Percentiles rank a stretch among this genome's conserved stretches.
Evolutionary conservation across 2,113 vertebrate species (phyloP).

Genomic region (Dasyurus viverrinus): DNA sequence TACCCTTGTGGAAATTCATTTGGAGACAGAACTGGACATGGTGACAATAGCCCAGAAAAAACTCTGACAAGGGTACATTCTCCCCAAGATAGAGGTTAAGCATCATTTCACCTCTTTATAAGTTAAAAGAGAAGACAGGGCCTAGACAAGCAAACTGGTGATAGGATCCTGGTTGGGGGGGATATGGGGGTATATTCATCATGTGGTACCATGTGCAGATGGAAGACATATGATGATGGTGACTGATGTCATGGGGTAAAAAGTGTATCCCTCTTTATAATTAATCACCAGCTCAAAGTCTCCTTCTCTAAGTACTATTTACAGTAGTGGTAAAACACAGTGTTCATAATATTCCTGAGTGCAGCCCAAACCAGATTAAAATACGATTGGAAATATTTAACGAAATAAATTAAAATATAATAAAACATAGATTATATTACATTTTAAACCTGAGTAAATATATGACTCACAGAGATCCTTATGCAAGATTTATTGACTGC

Average conservation of each 20-base stretch:
- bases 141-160: neutral
- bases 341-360: neutral
- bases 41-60: neutral
- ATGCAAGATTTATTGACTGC: neutral
- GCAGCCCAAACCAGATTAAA: neutral
- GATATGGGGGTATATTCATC: neutral
- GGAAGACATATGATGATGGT: neutral
- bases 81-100: neutral
- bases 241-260: neutral
- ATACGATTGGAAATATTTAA: neutral
- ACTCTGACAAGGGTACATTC: neutral
- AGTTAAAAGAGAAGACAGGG: neutral
- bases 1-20: neutral
- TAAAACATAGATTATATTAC: neutral
- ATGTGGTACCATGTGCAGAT: neutral
- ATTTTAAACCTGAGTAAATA: neutral
- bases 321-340: neutral
- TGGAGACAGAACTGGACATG: neutral
- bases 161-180: neutral
- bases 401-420: neutral
- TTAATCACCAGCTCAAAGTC: neutral
- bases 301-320: neutral
- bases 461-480: neutral
- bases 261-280: neutral
- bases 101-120: neutral